Evolutionary conservation across 2,888 invertebrate genomes (phyloP).

Genomic region (Drosophila lacicola): DNA sequence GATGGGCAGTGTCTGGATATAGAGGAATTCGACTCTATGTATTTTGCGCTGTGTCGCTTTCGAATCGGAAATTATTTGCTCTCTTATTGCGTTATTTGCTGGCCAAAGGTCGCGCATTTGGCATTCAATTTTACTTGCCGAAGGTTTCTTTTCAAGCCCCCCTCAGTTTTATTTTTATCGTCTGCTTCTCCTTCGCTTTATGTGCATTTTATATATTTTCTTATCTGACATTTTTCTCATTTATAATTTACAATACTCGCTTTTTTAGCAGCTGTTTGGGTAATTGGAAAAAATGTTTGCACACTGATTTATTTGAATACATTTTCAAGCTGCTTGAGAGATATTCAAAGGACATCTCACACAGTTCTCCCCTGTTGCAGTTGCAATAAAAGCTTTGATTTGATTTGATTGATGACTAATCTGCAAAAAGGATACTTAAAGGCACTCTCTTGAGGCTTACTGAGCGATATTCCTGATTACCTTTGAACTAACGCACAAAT

Average conservation of each 20-base stretch:
- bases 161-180: neutral
- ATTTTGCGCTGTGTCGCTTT: constrained; percentile 38
- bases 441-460: too few species aligned
- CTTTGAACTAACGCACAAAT: too few species aligned
- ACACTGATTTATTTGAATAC: constrained; percentile 22
- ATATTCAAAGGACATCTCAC: neutral
- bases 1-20: neutral
- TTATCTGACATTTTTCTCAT: constrained; percentile 24
- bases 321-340: neutral
- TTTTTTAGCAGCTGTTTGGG: constrained; percentile 34
- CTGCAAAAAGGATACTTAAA: neutral
- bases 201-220: constrained; percentile 24
- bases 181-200: constrained; percentile 1
- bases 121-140: constrained; percentile 39
- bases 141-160: constrained; percentile 33
- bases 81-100: constrained; percentile 44
- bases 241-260: constrained; percentile 36
- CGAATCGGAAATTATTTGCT: constrained; percentile 67
- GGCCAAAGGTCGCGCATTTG: constrained; percentile 49
- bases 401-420: neutral
- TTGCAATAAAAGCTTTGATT: constrained; percentile 1
- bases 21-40: constrained; percentile 1
- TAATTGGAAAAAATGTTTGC: constrained; percentile 37
- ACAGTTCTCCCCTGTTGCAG: neutral
- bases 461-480: neutral